phyloP scores from a whole-genome alignment of 2,797 vertebrate species.

The Paratrypauchen microcephalus region DNA sequence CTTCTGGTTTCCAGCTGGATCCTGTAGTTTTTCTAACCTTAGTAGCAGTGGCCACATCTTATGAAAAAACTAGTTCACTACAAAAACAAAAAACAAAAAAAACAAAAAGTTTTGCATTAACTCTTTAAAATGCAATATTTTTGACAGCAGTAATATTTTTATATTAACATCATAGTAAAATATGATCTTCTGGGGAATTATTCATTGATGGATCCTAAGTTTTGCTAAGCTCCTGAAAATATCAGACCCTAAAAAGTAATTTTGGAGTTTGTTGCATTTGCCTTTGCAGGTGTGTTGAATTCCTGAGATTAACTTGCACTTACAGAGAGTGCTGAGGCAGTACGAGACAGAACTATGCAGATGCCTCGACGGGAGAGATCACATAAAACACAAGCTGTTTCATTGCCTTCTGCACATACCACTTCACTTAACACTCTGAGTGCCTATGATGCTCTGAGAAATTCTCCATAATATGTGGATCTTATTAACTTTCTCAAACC shows the following conservation, averaged over 20 bases:
- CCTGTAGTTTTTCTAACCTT: no score
- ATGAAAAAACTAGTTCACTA: no score
- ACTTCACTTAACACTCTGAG: constrained; percentile 52
- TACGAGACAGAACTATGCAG: constrained; percentile 53
- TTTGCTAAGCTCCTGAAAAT: background rate
- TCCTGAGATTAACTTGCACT: constrained; percentile 49
- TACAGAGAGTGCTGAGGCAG: constrained; percentile 34
- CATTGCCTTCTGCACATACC: constrained; percentile 56
- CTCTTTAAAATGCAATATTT: no score
- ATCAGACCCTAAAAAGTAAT: constrained; percentile 8
- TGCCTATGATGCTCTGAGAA: constrained; percentile 34
- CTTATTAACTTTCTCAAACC: background rate
- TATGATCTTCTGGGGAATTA: background rate
- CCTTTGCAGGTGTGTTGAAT: constrained; percentile 51
- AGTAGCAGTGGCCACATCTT: no score
- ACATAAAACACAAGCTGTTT: constrained; percentile 71
- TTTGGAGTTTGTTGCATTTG: constrained; percentile 14
- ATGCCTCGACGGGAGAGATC: constrained; percentile 55
- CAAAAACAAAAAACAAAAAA: no score
- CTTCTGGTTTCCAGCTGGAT: no score
- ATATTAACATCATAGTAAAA: background rate
- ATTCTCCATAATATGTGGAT: background rate
- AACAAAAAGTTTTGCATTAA: no score
- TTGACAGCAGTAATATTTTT: no score
- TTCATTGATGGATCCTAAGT: background rate